phyloP scores from a whole-genome alignment of 2,113 vertebrate genomes.

The Amazona vittata region DNA sequence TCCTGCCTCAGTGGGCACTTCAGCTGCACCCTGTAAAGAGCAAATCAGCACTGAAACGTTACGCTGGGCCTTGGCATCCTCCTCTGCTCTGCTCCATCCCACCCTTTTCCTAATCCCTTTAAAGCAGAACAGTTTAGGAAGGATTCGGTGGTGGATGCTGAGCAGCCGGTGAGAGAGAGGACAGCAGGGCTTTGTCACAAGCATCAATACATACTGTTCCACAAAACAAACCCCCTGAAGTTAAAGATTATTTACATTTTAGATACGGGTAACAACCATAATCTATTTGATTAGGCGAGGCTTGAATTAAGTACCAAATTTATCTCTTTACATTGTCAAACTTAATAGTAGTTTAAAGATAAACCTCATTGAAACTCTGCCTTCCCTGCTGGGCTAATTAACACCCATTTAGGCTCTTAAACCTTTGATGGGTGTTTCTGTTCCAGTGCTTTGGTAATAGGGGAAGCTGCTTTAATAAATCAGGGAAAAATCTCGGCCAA shows the following conservation, averaged over 20 bases:
- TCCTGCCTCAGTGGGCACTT: background rate
- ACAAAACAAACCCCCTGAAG: background rate
- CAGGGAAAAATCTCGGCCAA: constrained; percentile 9
- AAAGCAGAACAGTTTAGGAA: background rate
- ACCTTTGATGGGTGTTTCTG: constrained; percentile 67
- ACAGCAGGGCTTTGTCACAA: background rate
- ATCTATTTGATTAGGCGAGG: constrained; percentile 50
- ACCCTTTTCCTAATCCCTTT: background rate
- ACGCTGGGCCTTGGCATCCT: background rate
- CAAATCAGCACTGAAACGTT: accelerated
- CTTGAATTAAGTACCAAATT: constrained; percentile 58
- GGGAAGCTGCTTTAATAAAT: constrained; percentile 48
- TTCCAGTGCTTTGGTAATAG: constrained; percentile 40
- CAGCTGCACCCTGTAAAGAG: background rate
- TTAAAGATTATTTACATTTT: constrained; percentile 66
- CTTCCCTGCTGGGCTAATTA: constrained; percentile 75
- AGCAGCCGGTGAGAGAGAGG: accelerated
- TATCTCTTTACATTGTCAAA: constrained; percentile 72
- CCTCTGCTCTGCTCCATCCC: background rate
- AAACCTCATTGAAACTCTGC: constrained; percentile 67
- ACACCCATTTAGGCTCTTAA: constrained; percentile 71
- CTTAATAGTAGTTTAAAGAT: constrained; percentile 68
- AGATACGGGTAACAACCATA: constrained; percentile 6
- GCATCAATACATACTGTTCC: accelerated
- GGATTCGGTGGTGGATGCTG: background rate